Conservation (phyloP, 2,113 vertebrate species). For the Heteronetta atricapilla region DNA sequence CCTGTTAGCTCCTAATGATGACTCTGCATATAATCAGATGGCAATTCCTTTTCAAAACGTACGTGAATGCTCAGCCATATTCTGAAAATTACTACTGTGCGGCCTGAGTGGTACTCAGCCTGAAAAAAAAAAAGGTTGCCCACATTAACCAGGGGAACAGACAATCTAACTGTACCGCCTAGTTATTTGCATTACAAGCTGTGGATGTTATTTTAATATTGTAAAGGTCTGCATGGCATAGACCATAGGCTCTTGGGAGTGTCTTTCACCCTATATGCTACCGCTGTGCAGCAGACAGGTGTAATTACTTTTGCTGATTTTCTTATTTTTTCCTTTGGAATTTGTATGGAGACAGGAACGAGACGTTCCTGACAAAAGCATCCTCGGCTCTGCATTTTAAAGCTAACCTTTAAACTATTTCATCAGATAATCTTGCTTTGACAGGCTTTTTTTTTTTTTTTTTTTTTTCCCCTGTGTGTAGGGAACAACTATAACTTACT, state of each 20-base stretch:
- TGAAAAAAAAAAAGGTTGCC: neutral
- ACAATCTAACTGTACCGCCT: neutral
- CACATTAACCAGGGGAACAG: neutral
- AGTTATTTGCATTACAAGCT: neutral
- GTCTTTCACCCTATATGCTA: neutral
- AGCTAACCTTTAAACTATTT: neutral
- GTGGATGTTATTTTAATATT: neutral
- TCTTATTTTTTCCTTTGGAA: neutral
- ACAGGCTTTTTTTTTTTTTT: neutral
- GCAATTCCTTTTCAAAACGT: neutral
- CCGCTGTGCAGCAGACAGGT: neutral
- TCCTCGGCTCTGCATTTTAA: neutral
- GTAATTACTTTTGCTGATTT: neutral
- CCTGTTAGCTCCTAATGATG: neutral
- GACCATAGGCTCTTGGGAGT: neutral
- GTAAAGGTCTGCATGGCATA: neutral
- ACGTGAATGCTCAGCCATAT: neutral
- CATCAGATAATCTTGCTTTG: neutral
- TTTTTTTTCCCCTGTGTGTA: no score
- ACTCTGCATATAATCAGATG: neutral
- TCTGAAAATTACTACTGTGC: neutral
- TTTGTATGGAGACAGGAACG: neutral
- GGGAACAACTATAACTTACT: neutral
- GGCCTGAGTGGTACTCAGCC: neutral
- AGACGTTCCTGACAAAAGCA: neutral